Evolutionary conservation across 2,797 vertebrate genomes (phyloP).

Genomic region (Pseudochirops cupreus): DNA sequence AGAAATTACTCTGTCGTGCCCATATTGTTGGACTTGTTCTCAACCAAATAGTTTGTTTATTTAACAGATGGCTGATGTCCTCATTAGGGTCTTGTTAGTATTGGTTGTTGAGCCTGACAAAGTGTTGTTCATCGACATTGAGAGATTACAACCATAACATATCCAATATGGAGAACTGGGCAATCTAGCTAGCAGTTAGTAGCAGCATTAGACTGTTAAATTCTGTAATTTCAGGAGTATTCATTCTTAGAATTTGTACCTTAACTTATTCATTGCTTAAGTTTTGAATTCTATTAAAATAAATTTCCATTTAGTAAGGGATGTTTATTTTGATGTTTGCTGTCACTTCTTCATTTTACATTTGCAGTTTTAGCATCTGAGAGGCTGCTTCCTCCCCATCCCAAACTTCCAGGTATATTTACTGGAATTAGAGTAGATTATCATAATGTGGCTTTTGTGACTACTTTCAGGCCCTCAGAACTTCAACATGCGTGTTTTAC

Average conservation of each 20-base stretch:
- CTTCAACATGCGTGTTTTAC: not conserved
- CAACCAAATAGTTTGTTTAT: not conserved
- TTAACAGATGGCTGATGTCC: not conserved
- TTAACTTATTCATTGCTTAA: not conserved
- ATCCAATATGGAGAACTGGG: not conserved
- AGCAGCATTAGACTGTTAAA: not conserved
- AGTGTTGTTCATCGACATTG: not conserved
- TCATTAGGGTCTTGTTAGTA: not conserved
- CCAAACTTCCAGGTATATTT: not conserved
- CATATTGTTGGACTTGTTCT: not conserved
- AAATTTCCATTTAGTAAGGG: slow-evolving; percentile 7
- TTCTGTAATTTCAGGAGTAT: not conserved
- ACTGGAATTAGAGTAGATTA: not conserved
- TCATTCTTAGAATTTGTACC: not conserved
- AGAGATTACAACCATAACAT: not conserved
- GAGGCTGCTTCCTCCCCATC: not conserved
- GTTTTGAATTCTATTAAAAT: slow-evolving; percentile 5
- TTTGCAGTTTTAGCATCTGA: not conserved
- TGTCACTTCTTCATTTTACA: slow-evolving; percentile 19
- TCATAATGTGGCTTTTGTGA: not conserved
- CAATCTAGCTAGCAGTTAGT: not conserved
- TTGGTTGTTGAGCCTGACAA: not conserved
- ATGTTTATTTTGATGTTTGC: not conserved
- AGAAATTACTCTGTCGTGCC: not conserved
- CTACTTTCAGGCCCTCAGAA: not conserved